Evolutionary conservation across 2,797 vertebrate species (phyloP).

Genomic region (Gorsachius magnificus): DNA sequence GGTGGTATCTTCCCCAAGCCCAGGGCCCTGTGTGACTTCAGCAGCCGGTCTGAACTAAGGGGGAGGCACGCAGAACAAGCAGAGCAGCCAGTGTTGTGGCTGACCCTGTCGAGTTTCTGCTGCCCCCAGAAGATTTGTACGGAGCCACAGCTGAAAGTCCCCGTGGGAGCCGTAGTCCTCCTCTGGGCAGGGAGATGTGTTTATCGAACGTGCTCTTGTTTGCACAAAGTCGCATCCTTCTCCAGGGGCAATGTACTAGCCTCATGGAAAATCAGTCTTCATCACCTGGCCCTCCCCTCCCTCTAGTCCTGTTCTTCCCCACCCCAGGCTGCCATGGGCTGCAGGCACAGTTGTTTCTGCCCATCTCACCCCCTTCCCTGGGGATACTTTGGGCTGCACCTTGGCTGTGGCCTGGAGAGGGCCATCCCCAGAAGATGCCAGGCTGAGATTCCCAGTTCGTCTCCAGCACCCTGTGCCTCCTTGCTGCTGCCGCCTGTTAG

Average conservation of each 20-base stretch:
- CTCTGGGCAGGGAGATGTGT: not conserved
- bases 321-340: not conserved
- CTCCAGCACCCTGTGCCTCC: not conserved
- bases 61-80: not conserved
- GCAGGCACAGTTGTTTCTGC: not conserved
- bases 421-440: not conserved
- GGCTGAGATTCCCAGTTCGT: not conserved
- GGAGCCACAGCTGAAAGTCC: slow-evolving; percentile 28
- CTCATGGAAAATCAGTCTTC: not conserved
- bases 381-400: not conserved
- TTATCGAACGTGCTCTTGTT: slow-evolving; percentile 32
- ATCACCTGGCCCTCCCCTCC: not conserved
- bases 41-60: not conserved
- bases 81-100: not conserved
- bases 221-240: not conserved
- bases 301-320: not conserved
- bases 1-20: not conserved
- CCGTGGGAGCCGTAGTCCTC: not conserved
- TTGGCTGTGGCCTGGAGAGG: not conserved
- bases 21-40: not conserved
- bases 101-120: not conserved
- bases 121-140: not conserved
- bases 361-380: not conserved
- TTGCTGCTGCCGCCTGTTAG: not conserved
- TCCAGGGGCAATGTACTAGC: not conserved